Percentiles rank a stretch among this genome's conserved stretches.
Conservation (phyloP, 2,797 vertebrate genomes). For the Picus viridis region DNA sequence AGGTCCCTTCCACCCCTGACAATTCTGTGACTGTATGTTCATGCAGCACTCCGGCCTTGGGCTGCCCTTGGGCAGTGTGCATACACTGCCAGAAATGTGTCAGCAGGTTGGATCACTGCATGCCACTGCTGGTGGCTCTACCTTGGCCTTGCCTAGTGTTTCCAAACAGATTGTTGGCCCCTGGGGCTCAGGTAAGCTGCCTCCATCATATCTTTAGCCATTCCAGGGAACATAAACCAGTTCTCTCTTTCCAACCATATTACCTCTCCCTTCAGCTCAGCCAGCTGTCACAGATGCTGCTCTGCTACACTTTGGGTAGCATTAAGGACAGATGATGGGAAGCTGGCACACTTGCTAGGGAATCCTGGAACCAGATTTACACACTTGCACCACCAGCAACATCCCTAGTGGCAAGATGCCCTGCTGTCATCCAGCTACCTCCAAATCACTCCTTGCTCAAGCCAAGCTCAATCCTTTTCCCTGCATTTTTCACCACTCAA, state of each 20-base stretch:
- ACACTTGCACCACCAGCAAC: not conserved
- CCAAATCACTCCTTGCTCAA: not conserved
- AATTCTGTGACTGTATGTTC: too few relatives aligned
- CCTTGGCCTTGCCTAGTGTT: not conserved
- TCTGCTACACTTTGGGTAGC: not conserved
- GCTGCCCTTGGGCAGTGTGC: not conserved
- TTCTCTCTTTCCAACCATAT: not conserved
- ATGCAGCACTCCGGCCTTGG: fast-evolving
- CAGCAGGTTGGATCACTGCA: not conserved
- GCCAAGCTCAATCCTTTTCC: not conserved
- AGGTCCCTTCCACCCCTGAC: too few relatives aligned
- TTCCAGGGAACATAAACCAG: not conserved
- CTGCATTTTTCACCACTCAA: not conserved
- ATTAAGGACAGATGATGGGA: not conserved
- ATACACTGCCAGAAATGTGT: not conserved
- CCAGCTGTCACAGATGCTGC: not conserved
- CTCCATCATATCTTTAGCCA: not conserved
- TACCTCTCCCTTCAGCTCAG: not conserved
- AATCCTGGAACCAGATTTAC: not conserved
- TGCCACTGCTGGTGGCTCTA: not conserved
- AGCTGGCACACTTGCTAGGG: not conserved
- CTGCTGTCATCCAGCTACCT: not conserved
- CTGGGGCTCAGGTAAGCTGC: not conserved
- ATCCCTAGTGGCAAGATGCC: not conserved
- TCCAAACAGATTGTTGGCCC: not conserved